Evolutionary conservation across 2,888 invertebrate genomes (phyloP).

Genomic region (Branchipolynoe longqiensis): DNA sequence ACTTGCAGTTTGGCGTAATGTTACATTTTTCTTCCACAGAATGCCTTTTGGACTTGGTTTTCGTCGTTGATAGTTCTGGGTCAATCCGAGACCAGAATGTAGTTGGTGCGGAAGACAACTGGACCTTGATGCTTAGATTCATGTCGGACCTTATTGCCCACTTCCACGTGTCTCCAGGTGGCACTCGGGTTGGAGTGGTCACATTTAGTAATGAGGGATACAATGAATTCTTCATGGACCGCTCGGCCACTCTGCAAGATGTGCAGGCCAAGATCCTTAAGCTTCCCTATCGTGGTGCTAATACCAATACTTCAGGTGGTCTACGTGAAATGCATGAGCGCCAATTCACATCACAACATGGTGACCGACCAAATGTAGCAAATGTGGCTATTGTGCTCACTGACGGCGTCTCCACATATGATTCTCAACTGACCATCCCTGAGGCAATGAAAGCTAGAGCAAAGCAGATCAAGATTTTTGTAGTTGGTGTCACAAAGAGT

Average conservation of each 20-base stretch:
- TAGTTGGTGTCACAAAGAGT: slow-evolving; percentile 59
- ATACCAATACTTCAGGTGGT: slow-evolving; percentile 59
- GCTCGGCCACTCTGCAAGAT: not conserved
- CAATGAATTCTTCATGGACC: slow-evolving; percentile 45
- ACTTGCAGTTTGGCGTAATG: not conserved
- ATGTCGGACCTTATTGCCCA: not conserved
- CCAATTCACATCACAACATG: slow-evolving; percentile 20
- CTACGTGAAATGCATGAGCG: slow-evolving; percentile 41
- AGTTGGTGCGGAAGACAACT: slow-evolving; percentile 13
- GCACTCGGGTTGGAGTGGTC: slow-evolving; percentile 22
- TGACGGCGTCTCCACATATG: slow-evolving; percentile 58
- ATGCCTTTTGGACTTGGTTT: slow-evolving; percentile 30
- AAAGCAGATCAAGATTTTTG: slow-evolving; percentile 52
- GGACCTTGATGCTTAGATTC: slow-evolving; percentile 11
- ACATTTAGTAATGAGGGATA: slow-evolving; percentile 25
- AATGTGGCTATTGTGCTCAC: slow-evolving; percentile 63
- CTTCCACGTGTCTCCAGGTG: not conserved
- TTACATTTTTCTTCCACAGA: not conserved
- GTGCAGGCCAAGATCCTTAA: not conserved
- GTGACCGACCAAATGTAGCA: slow-evolving; percentile 55
- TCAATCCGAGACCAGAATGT: slow-evolving; percentile 50
- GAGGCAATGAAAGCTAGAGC: slow-evolving; percentile 50
- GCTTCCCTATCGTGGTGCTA: slow-evolving; percentile 52
- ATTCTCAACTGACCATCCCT: slow-evolving; percentile 46
- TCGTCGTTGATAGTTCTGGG: slow-evolving; percentile 28